Percentiles rank a stretch among this genome's conserved stretches.
These are phyloP conservation scores for Sebastes oblongus DNA, from an alignment of 2,797 vertebrate genomes.

Conservation along the genomic window DNA sequence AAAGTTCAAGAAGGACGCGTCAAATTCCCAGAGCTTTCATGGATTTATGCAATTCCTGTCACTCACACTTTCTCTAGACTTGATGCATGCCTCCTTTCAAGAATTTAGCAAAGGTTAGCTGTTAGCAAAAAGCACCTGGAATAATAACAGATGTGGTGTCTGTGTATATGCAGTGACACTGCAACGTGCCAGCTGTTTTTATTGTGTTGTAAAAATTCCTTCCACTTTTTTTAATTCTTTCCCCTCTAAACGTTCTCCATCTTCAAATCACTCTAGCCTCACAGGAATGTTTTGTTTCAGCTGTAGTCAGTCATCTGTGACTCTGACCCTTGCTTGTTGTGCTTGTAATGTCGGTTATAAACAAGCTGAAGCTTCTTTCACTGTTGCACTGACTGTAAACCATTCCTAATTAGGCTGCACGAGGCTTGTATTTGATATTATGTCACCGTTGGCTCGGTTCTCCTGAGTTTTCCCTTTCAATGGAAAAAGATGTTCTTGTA, in stretches of 20 bases:
- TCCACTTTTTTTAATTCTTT: background rate
- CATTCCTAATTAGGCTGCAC: slow-evolving; percentile 43
- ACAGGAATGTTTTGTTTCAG: slow-evolving; percentile 37
- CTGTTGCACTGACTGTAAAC: background rate
- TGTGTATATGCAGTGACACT: background rate
- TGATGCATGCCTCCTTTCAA: background rate
- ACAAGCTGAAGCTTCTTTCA: slow-evolving; percentile 35
- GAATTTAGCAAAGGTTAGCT: background rate
- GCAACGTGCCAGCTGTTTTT: background rate
- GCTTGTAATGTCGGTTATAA: slow-evolving; percentile 26
- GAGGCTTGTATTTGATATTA: background rate
- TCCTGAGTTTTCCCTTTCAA: background rate
- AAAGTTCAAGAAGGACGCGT: slow-evolving; percentile 39
- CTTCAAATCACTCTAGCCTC: slow-evolving; percentile 4
- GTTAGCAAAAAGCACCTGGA: background rate
- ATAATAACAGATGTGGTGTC: background rate
- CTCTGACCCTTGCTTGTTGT: background rate
- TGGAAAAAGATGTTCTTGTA: background rate
- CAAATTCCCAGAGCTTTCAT: background rate
- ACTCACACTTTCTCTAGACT: background rate
- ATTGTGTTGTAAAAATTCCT: background rate
- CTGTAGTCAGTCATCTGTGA: slow-evolving; percentile 7
- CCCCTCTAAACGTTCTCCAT: background rate
- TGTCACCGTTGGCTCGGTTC: background rate
- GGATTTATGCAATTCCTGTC: background rate